Conservation (phyloP, 2,888 invertebrate species). For the Noctuana brunneofusca region DNA sequence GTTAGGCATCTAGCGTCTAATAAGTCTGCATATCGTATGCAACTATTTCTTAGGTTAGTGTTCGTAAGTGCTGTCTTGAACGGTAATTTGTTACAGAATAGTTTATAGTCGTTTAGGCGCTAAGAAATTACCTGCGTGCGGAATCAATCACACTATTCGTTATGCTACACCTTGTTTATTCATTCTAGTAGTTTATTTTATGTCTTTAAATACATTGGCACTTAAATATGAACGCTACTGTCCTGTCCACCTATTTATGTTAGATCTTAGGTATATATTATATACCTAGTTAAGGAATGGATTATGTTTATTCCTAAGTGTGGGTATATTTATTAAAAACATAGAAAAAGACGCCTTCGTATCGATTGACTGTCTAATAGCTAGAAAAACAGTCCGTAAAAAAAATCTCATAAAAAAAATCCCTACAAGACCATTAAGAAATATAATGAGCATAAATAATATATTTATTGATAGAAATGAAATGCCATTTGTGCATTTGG, state of each 20-base stretch:
- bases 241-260: neutral
- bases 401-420: conserved; percentile 44
- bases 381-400: conserved; percentile 36
- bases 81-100: conserved; percentile 23
- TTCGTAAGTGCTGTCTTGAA: conserved; percentile 16
- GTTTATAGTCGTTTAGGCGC: conserved; percentile 20
- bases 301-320: too few relatives aligned
- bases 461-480: conserved; percentile 65
- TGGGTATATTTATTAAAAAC: neutral
- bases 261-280: neutral
- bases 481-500: conserved; percentile 62
- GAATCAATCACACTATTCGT: conserved; percentile 25
- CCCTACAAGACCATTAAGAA: conserved; percentile 49
- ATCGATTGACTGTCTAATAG: neutral
- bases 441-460: conserved; percentile 54
- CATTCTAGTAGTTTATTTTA: conserved; percentile 6
- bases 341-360: neutral
- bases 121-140: conserved; percentile 14
- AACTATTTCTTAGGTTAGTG: conserved; percentile 13
- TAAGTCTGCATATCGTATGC: conserved; percentile 13
- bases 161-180: conserved; percentile 5
- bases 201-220: neutral
- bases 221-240: neutral
- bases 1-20: neutral
- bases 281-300: neutral